A percentile compares a stretch with the other conserved stretches of the same genome.
phyloP scores from a whole-genome alignment of 2,113 vertebrate genomes.

The Megaptera novaeangliae region DNA sequence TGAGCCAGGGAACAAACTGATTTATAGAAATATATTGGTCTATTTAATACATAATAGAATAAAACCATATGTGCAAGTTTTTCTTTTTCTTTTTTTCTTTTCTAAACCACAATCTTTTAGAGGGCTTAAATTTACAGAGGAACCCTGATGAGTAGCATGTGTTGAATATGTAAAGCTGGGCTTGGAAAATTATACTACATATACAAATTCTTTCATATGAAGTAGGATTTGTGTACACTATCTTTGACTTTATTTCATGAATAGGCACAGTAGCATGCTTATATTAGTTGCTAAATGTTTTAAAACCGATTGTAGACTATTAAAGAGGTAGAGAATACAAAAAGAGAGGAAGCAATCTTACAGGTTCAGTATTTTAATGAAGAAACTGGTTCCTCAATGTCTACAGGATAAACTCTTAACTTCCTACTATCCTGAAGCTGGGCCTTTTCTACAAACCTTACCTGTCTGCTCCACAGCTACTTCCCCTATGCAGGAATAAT shows the following conservation, averaged over 20 bases:
- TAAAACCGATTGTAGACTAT: not conserved
- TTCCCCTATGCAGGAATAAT: not conserved
- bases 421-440: not conserved
- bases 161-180: conserved; percentile 35
- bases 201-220: not conserved
- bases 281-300: conserved; percentile 7
- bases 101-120: conserved; percentile 32
- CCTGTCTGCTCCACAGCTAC: not conserved
- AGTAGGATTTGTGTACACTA: not conserved
- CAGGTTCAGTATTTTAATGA: not conserved
- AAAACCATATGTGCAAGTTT: not conserved
- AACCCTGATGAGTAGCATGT: conserved; percentile 33
- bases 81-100: conserved; percentile 13
- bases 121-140: not conserved
- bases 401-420: not conserved
- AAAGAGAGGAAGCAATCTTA: not conserved
- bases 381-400: not conserved
- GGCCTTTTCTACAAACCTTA: not conserved
- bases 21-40: conserved; percentile 29
- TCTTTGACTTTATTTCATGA: conserved; percentile 8
- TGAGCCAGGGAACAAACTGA: not conserved
- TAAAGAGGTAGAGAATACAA: not conserved
- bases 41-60: conserved; percentile 1
- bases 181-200: conserved; percentile 34
- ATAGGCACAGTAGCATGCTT: not conserved